Conservation (phyloP, 2,113 vertebrate genomes). For the Hipposideros armiger region DNA sequence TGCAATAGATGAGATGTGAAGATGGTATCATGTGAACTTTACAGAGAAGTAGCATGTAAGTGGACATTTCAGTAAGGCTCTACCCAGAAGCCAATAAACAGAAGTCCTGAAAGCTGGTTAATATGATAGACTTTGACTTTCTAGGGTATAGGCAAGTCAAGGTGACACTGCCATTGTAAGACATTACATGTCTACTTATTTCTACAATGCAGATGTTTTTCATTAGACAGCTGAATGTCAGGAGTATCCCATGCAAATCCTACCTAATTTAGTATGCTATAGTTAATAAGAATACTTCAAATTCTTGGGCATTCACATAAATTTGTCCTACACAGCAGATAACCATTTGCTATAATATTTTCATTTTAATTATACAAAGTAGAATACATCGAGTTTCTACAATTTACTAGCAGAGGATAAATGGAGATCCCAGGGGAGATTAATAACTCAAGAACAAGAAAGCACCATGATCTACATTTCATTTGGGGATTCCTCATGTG, state of each 20-base stretch:
- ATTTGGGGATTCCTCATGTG: background rate
- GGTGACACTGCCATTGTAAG: background rate
- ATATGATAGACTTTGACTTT: background rate
- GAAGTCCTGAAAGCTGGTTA: background rate
- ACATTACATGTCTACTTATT: background rate
- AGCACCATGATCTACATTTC: background rate
- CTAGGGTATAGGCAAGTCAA: background rate
- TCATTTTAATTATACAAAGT: background rate
- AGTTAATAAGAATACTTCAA: background rate
- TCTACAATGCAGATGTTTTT: background rate
- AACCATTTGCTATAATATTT: constrained; percentile 5
- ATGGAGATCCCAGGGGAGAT: background rate
- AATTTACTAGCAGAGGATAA: background rate
- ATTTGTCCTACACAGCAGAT: background rate
- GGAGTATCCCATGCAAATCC: background rate
- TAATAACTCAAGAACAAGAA: background rate
- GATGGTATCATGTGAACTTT: background rate
- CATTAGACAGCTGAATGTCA: background rate
- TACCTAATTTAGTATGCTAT: background rate
- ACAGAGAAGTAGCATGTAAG: background rate
- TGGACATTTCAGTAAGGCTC: background rate
- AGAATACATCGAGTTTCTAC: background rate
- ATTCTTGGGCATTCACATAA: background rate
- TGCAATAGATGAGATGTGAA: background rate
- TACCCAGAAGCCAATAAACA: background rate